phyloP scores from a whole-genome alignment of 1,140 invertebrate species.

The Manduca sexta region DNA sequence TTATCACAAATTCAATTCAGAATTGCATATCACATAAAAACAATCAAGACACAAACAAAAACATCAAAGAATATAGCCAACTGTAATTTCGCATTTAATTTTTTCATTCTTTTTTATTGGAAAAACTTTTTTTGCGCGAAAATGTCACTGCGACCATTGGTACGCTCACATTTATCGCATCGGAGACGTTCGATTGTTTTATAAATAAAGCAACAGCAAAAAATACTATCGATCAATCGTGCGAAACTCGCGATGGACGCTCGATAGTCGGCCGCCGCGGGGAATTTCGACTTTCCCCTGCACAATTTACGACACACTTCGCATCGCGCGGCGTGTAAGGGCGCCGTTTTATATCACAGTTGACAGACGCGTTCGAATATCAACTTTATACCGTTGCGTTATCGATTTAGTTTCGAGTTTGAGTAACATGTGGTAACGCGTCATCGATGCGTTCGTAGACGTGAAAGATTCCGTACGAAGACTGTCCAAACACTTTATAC shows the following conservation, averaged over 20 bases:
- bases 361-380: slow-evolving; percentile 11
- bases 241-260: slow-evolving; percentile 59
- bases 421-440: slow-evolving; percentile 25
- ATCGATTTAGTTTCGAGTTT: slow-evolving; percentile 18
- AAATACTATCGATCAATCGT: slow-evolving; percentile 73
- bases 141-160: slow-evolving; percentile 40
- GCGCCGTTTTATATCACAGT: slow-evolving; percentile 9
- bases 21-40: too few relatives aligned
- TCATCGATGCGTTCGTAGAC: slow-evolving; percentile 59
- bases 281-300: slow-evolving; percentile 29
- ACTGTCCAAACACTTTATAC: slow-evolving; percentile 72
- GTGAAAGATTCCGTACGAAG: slow-evolving; percentile 66
- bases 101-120: neutral
- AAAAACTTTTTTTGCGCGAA: slow-evolving; percentile 32
- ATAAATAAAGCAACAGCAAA: slow-evolving; percentile 68
- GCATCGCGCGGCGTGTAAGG: slow-evolving; percentile 27
- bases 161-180: slow-evolving; percentile 62
- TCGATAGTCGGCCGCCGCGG: slow-evolving; percentile 32
- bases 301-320: slow-evolving; percentile 40
- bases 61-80: slow-evolving; percentile 1
- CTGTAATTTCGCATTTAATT: neutral
- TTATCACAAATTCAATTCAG: too few relatives aligned
- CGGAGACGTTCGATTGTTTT: slow-evolving; percentile 68
- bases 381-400: slow-evolving; percentile 19
- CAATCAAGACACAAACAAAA: too few relatives aligned